Base-by-base conservation (phyloP, 2,888 invertebrate species). In the Mayetiola destructor region DNA sequence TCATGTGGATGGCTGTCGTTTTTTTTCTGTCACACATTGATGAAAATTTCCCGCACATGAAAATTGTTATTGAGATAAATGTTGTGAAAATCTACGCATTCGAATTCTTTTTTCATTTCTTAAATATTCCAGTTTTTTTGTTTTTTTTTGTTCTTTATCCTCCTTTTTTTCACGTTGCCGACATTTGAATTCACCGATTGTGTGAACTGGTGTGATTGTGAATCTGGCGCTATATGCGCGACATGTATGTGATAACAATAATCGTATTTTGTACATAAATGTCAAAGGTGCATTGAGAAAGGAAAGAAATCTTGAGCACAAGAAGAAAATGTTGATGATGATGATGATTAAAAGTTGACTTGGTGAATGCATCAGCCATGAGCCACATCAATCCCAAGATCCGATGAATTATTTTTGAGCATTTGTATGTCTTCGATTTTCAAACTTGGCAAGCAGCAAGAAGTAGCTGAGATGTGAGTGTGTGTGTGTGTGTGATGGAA, bases 41-140 rank as follows among this genome's bases (percentile, higher is more conserved):
- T n/a, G n/a, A n/a, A n/a, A n/a, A n/a, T n/a, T n/a, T 5, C 42
- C 23, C 23, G 21, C 30, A 27, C 10, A 32, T 53, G 53, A 53
- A 30, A 53, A 53, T 53, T 18, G 32, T 53, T 53, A 53, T 53
- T 53, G 32, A 30, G 32, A 53, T 53, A 53, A 53, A 53, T 53
- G 32, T 53, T 29, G 20, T 30, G 53, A 53, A 53, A 53, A 32
- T 30, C 29, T 30, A 53, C 29, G 48, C 48, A 18, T 27, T 48
- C 48, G 48, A 48, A 23, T 48, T 27, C 16, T 48, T 23, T 42
- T 42, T 42, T 42, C 42, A 23, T 42, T 20, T 10, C 16, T 42
- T 42, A n/a, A n/a, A 4, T 36, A 36, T 36, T 12, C 5, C 36
- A 36, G 12, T 39, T 20, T 39, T 20, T 39, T 10, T 39, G 4